Evolutionary conservation across 2,888 invertebrate genomes (phyloP), one percentile per base, ranked within the genome.

Genomic region (Lissocephala sabroskyi): DNA sequence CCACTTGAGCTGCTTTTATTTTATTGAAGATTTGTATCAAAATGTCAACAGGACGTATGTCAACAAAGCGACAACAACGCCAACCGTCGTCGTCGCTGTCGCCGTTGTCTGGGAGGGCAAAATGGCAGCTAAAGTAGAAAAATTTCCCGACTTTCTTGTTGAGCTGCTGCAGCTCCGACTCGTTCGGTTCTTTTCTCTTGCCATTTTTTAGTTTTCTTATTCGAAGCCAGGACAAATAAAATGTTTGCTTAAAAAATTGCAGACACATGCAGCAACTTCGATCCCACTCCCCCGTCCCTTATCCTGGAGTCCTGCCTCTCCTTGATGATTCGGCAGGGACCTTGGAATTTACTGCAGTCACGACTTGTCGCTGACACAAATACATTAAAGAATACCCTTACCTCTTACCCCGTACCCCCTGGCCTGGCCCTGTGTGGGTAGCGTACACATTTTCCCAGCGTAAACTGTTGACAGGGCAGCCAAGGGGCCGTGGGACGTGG

Each of bases 21-120:
- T 68, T 67, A 63, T 73, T 73, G 74, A 63, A 77, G 77, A 76
- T 68, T 73, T 74, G 59, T 74, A 65, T 65, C 65, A 74, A 63
- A 74, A 77, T 68, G 71, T 77, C 71, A 73, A 77, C 61, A 74
- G 48, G 54, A 56, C 52, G 56, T 55, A 59, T 62, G 62, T 68
- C 65, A 68, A 60, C 68, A 62, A 42, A 53, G 37, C 39, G 40
- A 28, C 37, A 19, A 33, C 47, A 58, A 45, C 41, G 37, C 19
- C 41, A 47, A 37, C 14, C 40, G n/a, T n/a, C n/a, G n/a, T n/a
- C n/a, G n/a, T n/a, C n/a, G n/a, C n/a, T n/a, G n/a, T n/a, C n/a
- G n/a, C n/a, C n/a, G n/a, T n/a, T n/a, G n/a, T n/a, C n/a, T n/a
- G n/a, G n/a, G n/a, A n/a, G n/a, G n/a, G n/a, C n/a, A n/a, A n/a